Evolutionary conservation across 2,888 invertebrate species (phyloP), one percentile per base, ranked within the genome.

Genomic region (Chaetogeoica ovagalla): DNA sequence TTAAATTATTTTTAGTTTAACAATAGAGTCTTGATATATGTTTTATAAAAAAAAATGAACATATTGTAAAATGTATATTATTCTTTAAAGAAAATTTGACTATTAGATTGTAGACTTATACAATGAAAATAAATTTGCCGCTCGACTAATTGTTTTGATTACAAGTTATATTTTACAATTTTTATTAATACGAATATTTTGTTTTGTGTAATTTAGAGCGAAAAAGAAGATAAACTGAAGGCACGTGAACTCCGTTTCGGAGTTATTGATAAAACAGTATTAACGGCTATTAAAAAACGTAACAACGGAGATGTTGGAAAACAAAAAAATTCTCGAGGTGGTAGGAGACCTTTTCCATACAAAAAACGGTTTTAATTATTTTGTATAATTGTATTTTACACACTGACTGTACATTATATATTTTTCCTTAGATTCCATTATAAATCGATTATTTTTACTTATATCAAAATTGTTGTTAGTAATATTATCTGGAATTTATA

Each of bases 231-330:
- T 71, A 86, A 85, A 81, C 84, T 87, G 70, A 86, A 86, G 83
- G 85, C 86, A 74, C 84, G 88, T 77, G 86, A 86, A 63, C 86
- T 87, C 82, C 84, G 87, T 37, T 88, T 88, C 84, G 69, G 77
- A 13, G 11, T 77, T 9, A 81, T 60, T 52, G 76, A 76, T 21
- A 77, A 75, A 57, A 69, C 73, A 5, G 73, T 76, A 15, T 63
- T 77, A 37, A 68, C 76, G 11, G 77, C 74, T 2, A 81, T 81
- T 59, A 79, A 82, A 52, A 82, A 77, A 63, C 79, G 79, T 23
- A 71, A 13, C 15, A 71, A 57, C 57, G 79, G 79, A 15, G 70
- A 79, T 52, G 57, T 70, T 57, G 79, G 79, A 43, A 79, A 71
- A 79, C 79, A 79, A 37, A 79, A 65, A 43, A 71, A 63, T 71